phyloP scores from a whole-genome alignment of 2,888 invertebrate genomes.

The Caenorhabditis sulstoni region DNA sequence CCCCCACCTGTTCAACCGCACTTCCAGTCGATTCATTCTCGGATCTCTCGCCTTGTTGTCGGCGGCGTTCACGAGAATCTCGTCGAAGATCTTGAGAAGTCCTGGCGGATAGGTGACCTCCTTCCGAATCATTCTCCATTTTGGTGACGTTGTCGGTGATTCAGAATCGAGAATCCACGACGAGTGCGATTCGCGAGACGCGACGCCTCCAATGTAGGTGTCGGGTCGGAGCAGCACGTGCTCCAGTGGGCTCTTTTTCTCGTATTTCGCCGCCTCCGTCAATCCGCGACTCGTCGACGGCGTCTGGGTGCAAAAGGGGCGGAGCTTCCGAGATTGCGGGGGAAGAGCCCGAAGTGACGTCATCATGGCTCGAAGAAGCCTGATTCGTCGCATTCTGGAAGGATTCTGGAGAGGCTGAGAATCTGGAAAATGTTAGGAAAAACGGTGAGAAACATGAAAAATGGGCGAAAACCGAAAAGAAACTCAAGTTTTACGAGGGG shows the following conservation, averaged over 20 bases:
- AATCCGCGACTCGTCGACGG: not conserved
- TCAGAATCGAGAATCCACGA: conserved; percentile 47
- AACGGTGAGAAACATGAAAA: no score
- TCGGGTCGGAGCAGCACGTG: conserved; percentile 97
- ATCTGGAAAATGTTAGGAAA: no score
- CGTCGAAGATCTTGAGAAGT: conserved; percentile 90
- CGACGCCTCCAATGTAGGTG: conserved; percentile 91
- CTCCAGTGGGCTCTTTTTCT: conserved; percentile 83
- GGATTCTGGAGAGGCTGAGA: no score
- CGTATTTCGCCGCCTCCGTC: conserved; percentile 58
- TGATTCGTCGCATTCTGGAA: conserved; percentile 4
- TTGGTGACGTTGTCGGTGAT: no score
- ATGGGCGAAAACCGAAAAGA: no score
- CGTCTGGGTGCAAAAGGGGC: conserved; percentile 13
- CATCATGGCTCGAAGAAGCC: not conserved
- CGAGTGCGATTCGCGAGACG: conserved; percentile 70
- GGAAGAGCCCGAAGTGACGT: not conserved
- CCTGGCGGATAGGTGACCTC: conserved; percentile 56
- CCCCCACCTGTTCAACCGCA: conserved; percentile 85
- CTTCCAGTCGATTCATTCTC: conserved; percentile 62
- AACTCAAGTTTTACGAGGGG: no score
- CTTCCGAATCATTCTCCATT: conserved; percentile 16
- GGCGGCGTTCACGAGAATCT: conserved; percentile 90
- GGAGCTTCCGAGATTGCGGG: not conserved
- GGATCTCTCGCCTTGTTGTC: conserved; percentile 71